Conservation (phyloP, 2,888 invertebrate genomes). For the Cremastinae sp. region DNA sequence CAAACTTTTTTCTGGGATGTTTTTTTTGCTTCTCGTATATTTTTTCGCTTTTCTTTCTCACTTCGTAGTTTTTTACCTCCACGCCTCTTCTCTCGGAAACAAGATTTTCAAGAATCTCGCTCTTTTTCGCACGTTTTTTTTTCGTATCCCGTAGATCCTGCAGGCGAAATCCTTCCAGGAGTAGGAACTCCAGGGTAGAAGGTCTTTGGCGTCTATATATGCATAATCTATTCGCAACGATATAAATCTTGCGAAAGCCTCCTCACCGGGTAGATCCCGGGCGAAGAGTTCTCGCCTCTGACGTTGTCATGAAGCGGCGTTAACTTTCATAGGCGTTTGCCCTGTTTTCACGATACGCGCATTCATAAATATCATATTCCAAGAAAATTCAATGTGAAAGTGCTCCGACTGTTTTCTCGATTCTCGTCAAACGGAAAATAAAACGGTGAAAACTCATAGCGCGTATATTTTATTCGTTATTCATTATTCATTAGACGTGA, state of each 20-base stretch:
- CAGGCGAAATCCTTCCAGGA: conserved; percentile 39
- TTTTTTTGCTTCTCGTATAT: background rate
- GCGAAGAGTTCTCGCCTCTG: conserved; percentile 1
- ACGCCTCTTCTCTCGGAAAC: conserved; percentile 14
- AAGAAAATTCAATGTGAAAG: background rate
- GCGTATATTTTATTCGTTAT: no score
- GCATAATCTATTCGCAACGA: conserved; percentile 59
- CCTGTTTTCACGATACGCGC: conserved; percentile 2
- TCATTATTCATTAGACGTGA: no score
- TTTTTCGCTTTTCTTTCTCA: conserved; percentile 7
- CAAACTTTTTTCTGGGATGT: no score
- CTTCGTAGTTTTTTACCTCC: no score
- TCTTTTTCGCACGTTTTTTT: conserved; percentile 13
- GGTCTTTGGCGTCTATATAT: conserved; percentile 58
- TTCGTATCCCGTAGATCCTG: conserved; percentile 7
- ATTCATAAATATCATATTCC: conserved; percentile 4
- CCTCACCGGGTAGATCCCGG: conserved; percentile 35
- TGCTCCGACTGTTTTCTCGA: no score
- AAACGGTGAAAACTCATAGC: no score
- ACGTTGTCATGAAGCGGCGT: conserved; percentile 14
- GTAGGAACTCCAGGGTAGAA: conserved; percentile 11
- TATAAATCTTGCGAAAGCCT: conserved; percentile 62
- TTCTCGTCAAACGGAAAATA: no score
- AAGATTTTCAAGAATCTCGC: conserved; percentile 43
- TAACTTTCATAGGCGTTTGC: conserved; percentile 11